These are phyloP conservation scores for Listrodromus nycthemerus DNA, from an alignment of 2,888 invertebrate species.

Conservation along the genomic window DNA sequence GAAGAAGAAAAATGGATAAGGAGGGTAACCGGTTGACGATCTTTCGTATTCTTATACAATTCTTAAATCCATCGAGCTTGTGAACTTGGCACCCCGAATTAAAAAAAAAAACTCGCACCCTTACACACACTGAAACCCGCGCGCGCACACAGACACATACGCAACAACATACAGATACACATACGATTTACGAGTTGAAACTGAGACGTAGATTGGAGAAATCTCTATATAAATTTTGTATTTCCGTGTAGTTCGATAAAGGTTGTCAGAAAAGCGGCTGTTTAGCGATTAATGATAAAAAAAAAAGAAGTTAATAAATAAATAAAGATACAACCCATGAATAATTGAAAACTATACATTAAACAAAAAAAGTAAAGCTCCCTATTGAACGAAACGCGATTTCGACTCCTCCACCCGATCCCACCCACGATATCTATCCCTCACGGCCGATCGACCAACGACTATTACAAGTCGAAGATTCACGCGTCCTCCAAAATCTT, in stretches of 20 bases:
- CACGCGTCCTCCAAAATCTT: constrained; percentile 52
- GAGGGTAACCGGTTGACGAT: constrained; percentile 65
- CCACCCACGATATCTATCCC: background rate
- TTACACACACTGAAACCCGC: constrained; percentile 49
- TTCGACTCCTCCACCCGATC: constrained; percentile 16
- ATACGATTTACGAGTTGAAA: constrained; percentile 44
- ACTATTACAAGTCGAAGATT: constrained; percentile 50
- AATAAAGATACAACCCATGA: constrained; percentile 46
- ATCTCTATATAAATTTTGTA: constrained; percentile 68
- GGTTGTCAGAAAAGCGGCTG: constrained; percentile 52
- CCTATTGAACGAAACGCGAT: constrained; percentile 32
- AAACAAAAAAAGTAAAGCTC: background rate
- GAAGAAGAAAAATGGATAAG: constrained; percentile 21
- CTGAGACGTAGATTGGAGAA: constrained; percentile 56
- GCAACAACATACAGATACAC: background rate
- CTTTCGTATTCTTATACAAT: constrained; percentile 67
- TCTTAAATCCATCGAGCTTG: constrained; percentile 69
- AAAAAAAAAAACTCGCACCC: constrained; percentile 35
- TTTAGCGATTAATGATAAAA: constrained; percentile 61
- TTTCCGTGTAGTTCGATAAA: constrained; percentile 67
- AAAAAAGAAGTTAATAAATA: constrained; percentile 47
- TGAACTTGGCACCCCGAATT: constrained; percentile 66
- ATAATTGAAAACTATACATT: constrained; percentile 30
- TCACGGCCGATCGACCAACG: constrained; percentile 53
- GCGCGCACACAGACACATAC: constrained; percentile 33